phyloP scores from a whole-genome alignment of 2,113 vertebrate genomes.

The Ploceus nigricollis region DNA sequence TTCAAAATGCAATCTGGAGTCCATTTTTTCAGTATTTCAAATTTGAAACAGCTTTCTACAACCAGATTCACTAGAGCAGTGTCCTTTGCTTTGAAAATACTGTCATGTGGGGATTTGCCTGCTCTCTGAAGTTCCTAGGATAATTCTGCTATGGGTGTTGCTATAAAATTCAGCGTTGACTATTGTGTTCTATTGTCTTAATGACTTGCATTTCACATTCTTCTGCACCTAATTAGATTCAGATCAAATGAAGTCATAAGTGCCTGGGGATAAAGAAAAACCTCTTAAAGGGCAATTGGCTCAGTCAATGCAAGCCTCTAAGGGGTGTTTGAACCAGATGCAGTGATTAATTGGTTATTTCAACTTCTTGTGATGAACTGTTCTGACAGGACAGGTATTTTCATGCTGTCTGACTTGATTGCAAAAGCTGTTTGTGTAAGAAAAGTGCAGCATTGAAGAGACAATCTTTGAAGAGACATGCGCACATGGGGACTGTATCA shows the following conservation, averaged over 20 bases:
- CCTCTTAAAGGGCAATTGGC: constrained; percentile 47
- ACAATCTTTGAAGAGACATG: too few species aligned
- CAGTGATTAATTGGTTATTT: constrained; percentile 46
- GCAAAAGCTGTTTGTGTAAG: neutral
- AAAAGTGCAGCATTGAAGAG: neutral
- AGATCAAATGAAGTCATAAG: constrained; percentile 53
- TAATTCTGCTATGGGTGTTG: neutral
- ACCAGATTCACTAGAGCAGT: neutral
- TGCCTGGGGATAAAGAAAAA: constrained; percentile 42
- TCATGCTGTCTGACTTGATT: neutral
- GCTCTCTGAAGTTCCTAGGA: neutral
- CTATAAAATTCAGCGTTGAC: neutral
- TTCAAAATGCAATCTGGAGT: neutral
- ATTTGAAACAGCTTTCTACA: neutral
- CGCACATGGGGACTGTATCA: neutral
- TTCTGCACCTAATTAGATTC: constrained; percentile 47
- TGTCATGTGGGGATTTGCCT: neutral
- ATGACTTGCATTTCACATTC: constrained; percentile 32
- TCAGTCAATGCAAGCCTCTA: constrained; percentile 1
- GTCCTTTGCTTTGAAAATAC: neutral
- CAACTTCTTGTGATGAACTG: constrained; percentile 9
- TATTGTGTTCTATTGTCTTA: constrained; percentile 15
- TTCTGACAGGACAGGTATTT: constrained; percentile 58
- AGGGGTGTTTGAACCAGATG: constrained; percentile 34
- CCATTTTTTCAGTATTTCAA: neutral